Evolutionary conservation across 2,888 invertebrate genomes (phyloP).

Genomic region (Gandaritis pyraliata): DNA sequence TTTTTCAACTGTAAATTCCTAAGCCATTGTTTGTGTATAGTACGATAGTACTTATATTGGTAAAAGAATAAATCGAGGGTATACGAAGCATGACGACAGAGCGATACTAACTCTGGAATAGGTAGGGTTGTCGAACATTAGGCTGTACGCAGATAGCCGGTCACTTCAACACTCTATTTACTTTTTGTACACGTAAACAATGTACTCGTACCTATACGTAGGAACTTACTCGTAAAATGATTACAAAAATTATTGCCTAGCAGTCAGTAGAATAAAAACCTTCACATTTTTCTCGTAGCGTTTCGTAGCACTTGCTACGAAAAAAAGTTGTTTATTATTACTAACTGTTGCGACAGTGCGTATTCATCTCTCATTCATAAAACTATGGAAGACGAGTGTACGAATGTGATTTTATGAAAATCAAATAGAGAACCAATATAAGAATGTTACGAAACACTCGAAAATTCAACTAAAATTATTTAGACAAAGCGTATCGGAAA

Average conservation of each 20-base stretch:
- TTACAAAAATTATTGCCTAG: too few species aligned
- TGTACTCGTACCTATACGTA: too few species aligned
- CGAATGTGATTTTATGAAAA: too few species aligned
- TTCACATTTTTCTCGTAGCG: neutral
- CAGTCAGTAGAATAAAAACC: too few species aligned
- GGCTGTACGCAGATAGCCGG: constrained; percentile 7
- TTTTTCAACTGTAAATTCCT: constrained; percentile 46
- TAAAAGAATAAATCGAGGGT: constrained; percentile 71
- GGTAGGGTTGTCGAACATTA: constrained; percentile 13
- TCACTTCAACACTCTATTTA: neutral
- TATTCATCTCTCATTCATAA: neutral
- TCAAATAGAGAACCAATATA: too few species aligned
- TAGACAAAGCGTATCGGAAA: neutral
- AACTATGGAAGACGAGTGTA: too few species aligned
- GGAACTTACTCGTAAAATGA: too few species aligned
- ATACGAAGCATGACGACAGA: constrained; percentile 76
- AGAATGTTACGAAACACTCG: too few species aligned
- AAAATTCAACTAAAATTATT: too few species aligned
- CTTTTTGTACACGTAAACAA: neutral
- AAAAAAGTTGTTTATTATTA: too few species aligned
- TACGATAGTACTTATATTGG: constrained; percentile 51
- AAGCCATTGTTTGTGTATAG: constrained; percentile 52
- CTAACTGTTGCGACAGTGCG: too few species aligned
- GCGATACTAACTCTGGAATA: constrained; percentile 68
- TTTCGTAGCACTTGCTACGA: neutral